Conservation (phyloP, 2,797 vertebrate species). For the Gobio occitaniae region DNA sequence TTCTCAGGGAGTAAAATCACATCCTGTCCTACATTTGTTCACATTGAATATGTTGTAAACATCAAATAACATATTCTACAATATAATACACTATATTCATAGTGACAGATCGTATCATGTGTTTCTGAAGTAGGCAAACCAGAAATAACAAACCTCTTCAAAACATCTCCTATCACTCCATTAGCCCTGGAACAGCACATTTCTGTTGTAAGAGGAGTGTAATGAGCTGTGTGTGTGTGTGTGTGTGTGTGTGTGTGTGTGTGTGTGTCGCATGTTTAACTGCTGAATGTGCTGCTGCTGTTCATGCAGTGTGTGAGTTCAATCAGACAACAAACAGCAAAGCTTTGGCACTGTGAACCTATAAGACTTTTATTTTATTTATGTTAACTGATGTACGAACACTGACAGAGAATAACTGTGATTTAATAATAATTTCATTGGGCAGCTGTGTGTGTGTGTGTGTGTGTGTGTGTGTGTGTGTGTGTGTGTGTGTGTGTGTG, state of each 20-base stretch:
- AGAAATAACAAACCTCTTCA: background rate
- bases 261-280: background rate
- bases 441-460: background rate
- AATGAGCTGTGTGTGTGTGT: constrained; percentile 18
- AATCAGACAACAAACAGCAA: background rate
- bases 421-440: background rate
- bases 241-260: no score
- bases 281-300: background rate
- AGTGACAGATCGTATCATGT: background rate
- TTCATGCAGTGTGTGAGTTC: background rate
- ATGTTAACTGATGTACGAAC: background rate
- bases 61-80: background rate
- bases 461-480: no score
- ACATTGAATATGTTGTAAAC: background rate
- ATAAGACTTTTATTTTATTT: background rate
- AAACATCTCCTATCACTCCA: background rate
- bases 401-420: background rate
- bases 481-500: no score
- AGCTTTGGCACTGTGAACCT: background rate
- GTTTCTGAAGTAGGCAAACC: background rate
- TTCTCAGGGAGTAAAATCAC: background rate
- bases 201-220: background rate
- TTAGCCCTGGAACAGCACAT: constrained; percentile 1
- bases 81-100: background rate
- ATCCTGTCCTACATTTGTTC: background rate